A percentile compares a stretch with the other conserved stretches of the same genome.
Conservation (phyloP, 2,888 invertebrate genomes). For the Serrognathus titanus region DNA sequence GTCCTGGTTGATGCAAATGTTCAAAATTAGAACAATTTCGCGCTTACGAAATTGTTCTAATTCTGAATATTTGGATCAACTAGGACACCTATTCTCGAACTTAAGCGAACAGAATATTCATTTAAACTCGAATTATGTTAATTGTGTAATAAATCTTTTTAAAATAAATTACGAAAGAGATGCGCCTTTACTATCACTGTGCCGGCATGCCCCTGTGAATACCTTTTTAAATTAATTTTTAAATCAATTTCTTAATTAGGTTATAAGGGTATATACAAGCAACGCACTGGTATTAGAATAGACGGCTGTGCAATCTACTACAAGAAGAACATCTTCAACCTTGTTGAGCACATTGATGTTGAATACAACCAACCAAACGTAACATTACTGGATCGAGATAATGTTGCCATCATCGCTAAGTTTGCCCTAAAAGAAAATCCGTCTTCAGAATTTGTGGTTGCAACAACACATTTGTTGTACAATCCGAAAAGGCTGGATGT, state of each 20-base stretch:
- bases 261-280: conserved; percentile 75
- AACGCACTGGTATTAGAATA: conserved; percentile 71
- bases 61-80: too few relatives aligned
- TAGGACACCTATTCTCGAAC: too few relatives aligned
- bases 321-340: conserved; percentile 61
- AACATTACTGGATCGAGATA: conserved; percentile 75
- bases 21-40: too few relatives aligned
- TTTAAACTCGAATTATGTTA: too few relatives aligned
- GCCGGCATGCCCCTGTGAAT: too few relatives aligned
- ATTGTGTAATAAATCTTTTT: too few relatives aligned
- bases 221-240: conserved; percentile 10
- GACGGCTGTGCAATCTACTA: conserved; percentile 94
- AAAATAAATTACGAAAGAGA: too few relatives aligned
- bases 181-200: too few relatives aligned
- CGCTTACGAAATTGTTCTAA: too few relatives aligned
- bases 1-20: too few relatives aligned
- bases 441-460: conserved; percentile 65
- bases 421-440: conserved; percentile 57
- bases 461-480: conserved; percentile 92
- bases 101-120: too few relatives aligned
- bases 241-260: conserved; percentile 50
- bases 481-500: conserved; percentile 89
- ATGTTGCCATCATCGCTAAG: conserved; percentile 80
- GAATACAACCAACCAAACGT: conserved; percentile 66
- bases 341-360: conserved; percentile 64